Evolutionary conservation across 2,113 vertebrate species (phyloP).

Genomic region (Pandion haliaetus): DNA sequence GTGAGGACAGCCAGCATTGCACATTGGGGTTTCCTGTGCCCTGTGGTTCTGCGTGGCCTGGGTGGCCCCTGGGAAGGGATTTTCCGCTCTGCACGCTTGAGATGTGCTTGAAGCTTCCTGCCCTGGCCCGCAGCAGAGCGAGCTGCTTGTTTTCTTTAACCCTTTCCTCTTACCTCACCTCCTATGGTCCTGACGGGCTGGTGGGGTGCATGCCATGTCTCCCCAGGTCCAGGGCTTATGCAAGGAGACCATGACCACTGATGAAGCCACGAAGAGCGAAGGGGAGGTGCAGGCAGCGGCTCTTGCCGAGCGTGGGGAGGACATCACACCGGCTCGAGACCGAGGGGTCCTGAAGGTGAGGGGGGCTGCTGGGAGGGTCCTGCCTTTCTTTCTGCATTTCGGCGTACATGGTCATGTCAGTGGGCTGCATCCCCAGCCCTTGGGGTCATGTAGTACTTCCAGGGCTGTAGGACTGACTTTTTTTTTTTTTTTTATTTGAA

Average conservation of each 20-base stretch:
- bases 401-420: rapidly evolving
- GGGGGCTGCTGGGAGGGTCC: not conserved
- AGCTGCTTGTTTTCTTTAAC: not conserved
- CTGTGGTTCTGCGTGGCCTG: not conserved
- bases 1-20: not conserved
- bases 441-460: not conserved
- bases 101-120: not conserved
- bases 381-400: not conserved
- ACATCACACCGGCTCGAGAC: conserved; percentile 85
- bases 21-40: not conserved
- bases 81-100: not conserved
- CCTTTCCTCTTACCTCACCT: not conserved
- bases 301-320: conserved; percentile 80
- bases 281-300: conserved; percentile 69
- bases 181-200: not conserved
- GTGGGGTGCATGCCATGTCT: not conserved
- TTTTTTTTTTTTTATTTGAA: not conserved
- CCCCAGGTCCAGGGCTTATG: conserved; percentile 5
- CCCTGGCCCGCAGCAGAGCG: not conserved
- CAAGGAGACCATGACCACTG: conserved; percentile 85
- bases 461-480: not conserved
- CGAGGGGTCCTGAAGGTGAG: conserved; percentile 90
- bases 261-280: conserved; percentile 79
- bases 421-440: not conserved
- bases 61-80: not conserved